Evolutionary conservation across 2,113 vertebrate species (phyloP).

Genomic region (Uropsilus gracilis): DNA sequence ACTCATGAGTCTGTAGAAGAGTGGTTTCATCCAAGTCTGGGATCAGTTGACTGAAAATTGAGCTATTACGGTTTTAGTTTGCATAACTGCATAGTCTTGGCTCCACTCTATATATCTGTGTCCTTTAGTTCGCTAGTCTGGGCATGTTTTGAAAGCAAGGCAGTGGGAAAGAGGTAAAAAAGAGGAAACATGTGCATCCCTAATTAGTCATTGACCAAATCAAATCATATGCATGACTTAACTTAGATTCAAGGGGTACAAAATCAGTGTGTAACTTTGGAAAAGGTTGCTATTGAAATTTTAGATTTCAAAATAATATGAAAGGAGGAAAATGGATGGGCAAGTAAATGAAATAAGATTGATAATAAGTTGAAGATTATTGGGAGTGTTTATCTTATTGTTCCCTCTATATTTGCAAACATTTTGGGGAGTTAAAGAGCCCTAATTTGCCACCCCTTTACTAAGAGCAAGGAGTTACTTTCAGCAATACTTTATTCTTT

Average conservation of each 20-base stretch:
- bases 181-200: neutral
- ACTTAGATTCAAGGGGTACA: neutral
- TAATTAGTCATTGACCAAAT: neutral
- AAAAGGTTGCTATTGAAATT: neutral
- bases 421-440: neutral
- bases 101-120: neutral
- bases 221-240: neutral
- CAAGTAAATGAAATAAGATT: neutral
- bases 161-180: neutral
- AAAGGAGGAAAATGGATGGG: neutral
- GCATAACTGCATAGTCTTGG: neutral
- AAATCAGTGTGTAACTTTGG: neutral
- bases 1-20: neutral
- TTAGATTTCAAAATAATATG: slow-evolving; percentile 1
- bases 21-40: neutral
- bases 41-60: neutral
- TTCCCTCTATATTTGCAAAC: neutral
- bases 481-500: neutral
- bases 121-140: neutral
- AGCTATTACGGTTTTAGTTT: neutral
- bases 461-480: neutral
- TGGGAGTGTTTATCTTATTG: neutral
- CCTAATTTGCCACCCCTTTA: neutral
- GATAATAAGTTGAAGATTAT: neutral
- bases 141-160: neutral